Evolutionary conservation across 2,888 invertebrate species (phyloP), one percentile per base, ranked within the genome.

Genomic region (Sturmia bella): DNA sequence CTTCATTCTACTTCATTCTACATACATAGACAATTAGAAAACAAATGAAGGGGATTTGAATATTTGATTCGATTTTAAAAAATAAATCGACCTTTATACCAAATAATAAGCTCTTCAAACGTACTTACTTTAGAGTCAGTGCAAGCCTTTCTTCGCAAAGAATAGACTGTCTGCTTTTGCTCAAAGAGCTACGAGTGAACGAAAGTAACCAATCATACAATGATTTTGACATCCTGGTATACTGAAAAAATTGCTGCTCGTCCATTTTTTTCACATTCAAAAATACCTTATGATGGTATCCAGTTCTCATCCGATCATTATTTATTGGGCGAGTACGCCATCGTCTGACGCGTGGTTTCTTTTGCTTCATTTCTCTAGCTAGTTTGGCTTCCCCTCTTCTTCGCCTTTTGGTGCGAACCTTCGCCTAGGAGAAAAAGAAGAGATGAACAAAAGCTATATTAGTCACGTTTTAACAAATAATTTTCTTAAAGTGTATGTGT

Each of bases 171-270:
- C 7, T 59, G 7, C 27, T 59, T 32, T 52, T 75, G n/a, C 50
- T 57, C 32, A 75, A 43, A 21, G 50, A 59, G 21, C 50, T 75
- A 2, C 41, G 24, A 32, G 24, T 15, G 43, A 57, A 52, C 56
- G 75, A 37, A 21, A 75, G 32, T 21, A 75, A 59, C 75, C 74
- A 74, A 57, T 74, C 74, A 48, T 66, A 74, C 12, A 66, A 39
- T 4, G 74, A 24, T 48, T 74, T 74, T 11, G 74, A 19, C 74
- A 74, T 74, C 27, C 74, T 74, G 0, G 64, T 74, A 48, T 74
- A 64, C 17, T 57, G 45, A 12, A 74, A 74, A 64, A 74, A 74
- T 48, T 64, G 27, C 21, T 68, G 50, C 15, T 68, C 27, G 13
- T 50, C 57, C 75, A 75, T 43, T 43, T 19, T 41, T 68, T 68